Evolutionary conservation across 2,113 vertebrate species (phyloP).

Genomic region (Amphilophus citrinellus): DNA sequence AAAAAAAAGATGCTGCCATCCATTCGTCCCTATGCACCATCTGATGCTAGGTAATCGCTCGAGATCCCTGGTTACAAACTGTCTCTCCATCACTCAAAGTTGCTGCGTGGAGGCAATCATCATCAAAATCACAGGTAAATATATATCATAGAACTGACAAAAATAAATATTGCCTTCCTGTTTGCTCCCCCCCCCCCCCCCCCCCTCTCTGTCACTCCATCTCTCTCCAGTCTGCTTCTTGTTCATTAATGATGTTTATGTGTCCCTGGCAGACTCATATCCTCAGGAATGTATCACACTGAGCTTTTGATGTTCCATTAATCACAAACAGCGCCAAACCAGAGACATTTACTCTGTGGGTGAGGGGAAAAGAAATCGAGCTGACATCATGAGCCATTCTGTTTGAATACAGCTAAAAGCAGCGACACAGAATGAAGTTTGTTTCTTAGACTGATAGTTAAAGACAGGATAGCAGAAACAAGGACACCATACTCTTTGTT

Average conservation of each 20-base stretch:
- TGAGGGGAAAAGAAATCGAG: constrained; percentile 42
- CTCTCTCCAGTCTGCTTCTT: constrained; percentile 51
- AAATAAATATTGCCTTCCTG: constrained; percentile 50
- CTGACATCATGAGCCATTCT: constrained; percentile 65
- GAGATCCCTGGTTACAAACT: constrained; percentile 35
- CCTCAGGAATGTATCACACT: constrained; percentile 69
- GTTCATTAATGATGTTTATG: constrained; percentile 76
- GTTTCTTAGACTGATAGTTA: constrained; percentile 22
- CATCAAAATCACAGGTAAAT: constrained; percentile 64
- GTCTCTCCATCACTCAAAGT: constrained; percentile 60
- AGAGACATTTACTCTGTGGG: constrained; percentile 68
- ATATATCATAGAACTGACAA: constrained; percentile 52
- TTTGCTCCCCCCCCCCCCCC: constrained; percentile 32
- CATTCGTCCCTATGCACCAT: constrained; percentile 40
- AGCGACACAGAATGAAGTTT: constrained; percentile 28
- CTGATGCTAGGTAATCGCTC: constrained; percentile 59
- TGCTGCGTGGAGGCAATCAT: constrained; percentile 45
- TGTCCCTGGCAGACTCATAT: constrained; percentile 66
- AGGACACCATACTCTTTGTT: background rate
- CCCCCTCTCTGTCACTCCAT: constrained; percentile 39
- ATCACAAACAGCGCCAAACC: constrained; percentile 72
- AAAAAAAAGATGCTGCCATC: constrained; percentile 35
- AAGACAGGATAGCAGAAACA: constrained; percentile 13
- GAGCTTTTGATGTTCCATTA: constrained; percentile 78
- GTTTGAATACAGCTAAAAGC: constrained; percentile 59